Evolutionary conservation across 2,113 vertebrate species (phyloP), one percentile per base, ranked within the genome.

Genomic region (Tapirus terrestris): DNA sequence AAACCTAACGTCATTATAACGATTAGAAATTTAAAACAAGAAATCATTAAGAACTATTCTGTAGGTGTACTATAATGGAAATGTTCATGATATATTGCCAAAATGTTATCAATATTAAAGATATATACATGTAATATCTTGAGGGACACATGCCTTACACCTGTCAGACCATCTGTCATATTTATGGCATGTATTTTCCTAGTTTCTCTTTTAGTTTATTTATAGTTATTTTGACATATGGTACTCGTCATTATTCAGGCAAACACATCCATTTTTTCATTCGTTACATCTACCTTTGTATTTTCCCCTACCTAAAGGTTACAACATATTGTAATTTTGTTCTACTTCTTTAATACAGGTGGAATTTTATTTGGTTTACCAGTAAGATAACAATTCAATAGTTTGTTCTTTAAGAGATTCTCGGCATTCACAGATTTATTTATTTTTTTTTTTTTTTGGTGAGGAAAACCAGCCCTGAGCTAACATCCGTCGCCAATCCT

Each of bases 21-120:
- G 93, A 18, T 48, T 53, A 91, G 6, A 96, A 96, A 86, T n/a
- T 79, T 86, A 91, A 53, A 92, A 67, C 8, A 72, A 56, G n/a
- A 86, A 94, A 85, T 27, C 8, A 67, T 29, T 76, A 75, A 82
- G 45, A 82, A 83, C 6, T 43, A 53, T 56, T 95, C 76, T 61
- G 5, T 27, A 48, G 39, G 0, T 76, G 0, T 68, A 53, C 51
- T 53, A 58, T 70, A 80, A 92, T 36, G 48, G 29, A 89, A 93
- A 67, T n/a, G 10, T 58, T 90, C 5, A 70, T 65, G n/a, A 83
- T n/a, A 63, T 8, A 86, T 1, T 87, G 1, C 51, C 68, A 83
- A 90, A 83, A 67, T 36, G 18, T 67, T 84, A 33, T 16, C 27
- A 84, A 31, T 36, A 70, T 67, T 72, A 8, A 79, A 77, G 51